phyloP scores from a whole-genome alignment of 2,888 invertebrate species.

The Leucophora obtusa region DNA sequence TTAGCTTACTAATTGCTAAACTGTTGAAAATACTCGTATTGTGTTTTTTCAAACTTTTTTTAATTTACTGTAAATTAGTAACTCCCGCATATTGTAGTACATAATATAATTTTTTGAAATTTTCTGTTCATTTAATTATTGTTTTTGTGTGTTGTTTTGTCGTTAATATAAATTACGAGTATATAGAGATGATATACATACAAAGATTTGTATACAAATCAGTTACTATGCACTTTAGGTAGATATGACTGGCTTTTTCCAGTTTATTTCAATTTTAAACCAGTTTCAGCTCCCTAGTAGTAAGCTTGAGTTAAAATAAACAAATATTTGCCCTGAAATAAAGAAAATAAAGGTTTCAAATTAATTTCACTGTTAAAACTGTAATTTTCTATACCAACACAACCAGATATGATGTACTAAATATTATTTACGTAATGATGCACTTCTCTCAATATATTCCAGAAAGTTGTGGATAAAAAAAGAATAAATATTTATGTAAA shows the following conservation, averaged over 20 bases:
- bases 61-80: neutral
- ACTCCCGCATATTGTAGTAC: neutral
- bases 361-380: neutral
- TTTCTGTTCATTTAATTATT: neutral
- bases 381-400: neutral
- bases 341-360: neutral
- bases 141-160: neutral
- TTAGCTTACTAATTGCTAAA: no score
- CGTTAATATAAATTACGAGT: neutral
- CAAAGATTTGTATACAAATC: neutral
- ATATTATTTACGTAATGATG: neutral
- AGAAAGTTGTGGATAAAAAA: neutral
- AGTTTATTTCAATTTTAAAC: slow-evolving; percentile 36
- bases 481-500: no score
- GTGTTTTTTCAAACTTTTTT: neutral
- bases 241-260: slow-evolving; percentile 39
- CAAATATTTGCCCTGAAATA: neutral
- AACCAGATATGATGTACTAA: neutral
- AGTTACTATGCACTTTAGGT: slow-evolving; percentile 19
- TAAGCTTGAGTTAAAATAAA: neutral
- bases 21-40: neutral
- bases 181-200: neutral
- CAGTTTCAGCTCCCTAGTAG: slow-evolving; percentile 25
- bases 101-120: neutral
- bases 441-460: neutral